phyloP scores from a whole-genome alignment of 2,797 vertebrate species.

The Fistularia tabacaria region DNA sequence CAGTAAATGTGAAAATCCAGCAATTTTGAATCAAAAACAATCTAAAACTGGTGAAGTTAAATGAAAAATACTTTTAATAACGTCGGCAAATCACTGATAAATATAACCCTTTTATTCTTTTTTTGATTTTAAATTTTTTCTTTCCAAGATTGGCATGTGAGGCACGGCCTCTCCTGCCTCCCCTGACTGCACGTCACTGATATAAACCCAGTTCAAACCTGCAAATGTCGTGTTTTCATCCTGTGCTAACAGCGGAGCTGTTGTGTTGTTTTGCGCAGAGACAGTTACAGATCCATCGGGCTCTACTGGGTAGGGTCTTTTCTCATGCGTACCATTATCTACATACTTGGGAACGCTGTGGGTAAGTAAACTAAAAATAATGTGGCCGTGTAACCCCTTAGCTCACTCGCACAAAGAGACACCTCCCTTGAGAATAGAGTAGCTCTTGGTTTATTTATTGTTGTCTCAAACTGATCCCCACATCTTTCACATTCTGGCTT shows the following conservation, averaged over 20 bases:
- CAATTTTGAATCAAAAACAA: too few relatives aligned
- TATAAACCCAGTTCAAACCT: not conserved
- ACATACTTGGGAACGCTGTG: conserved; percentile 90
- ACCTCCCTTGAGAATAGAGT: not conserved
- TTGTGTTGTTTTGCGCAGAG: conserved; percentile 73
- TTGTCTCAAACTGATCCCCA: not conserved
- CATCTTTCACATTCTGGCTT: not conserved
- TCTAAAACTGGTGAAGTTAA: too few relatives aligned
- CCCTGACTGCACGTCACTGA: too few relatives aligned
- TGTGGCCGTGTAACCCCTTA: conserved; percentile 1
- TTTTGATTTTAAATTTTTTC: too few relatives aligned
- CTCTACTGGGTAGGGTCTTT: conserved; percentile 94
- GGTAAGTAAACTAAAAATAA: conserved; percentile 80
- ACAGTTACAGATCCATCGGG: conserved; percentile 89
- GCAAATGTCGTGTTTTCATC: not conserved
- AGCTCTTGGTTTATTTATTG: too few relatives aligned
- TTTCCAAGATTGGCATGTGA: too few relatives aligned
- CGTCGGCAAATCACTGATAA: too few relatives aligned
- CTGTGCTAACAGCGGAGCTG: conserved; percentile 17
- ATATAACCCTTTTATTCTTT: too few relatives aligned
- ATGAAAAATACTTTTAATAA: too few relatives aligned
- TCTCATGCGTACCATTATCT: conserved; percentile 86
- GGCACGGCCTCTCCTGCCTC: too few relatives aligned
- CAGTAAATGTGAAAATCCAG: too few relatives aligned
- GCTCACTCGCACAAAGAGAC: not conserved